These are phyloP conservation scores for Melanargia galathea DNA, from an alignment of 2,888 invertebrate species.

Conservation along the genomic window DNA sequence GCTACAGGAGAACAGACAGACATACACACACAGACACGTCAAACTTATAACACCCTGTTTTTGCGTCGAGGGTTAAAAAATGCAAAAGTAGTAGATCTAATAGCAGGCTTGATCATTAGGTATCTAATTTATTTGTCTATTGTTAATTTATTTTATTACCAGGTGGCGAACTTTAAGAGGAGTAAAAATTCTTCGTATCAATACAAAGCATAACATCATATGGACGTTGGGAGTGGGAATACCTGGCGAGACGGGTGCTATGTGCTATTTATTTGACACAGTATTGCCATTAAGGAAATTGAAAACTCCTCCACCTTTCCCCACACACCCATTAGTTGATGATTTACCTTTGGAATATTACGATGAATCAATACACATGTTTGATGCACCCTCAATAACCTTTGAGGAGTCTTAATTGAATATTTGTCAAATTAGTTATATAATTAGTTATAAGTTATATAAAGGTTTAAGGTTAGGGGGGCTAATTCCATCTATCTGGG, in stretches of 20 bases:
- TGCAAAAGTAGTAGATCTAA: no score
- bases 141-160: constrained; percentile 41
- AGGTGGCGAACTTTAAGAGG: constrained; percentile 84
- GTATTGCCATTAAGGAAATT: constrained; percentile 84
- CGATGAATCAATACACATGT: constrained; percentile 88
- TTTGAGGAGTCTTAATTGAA: constrained; percentile 73
- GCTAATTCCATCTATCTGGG: no score
- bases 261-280: constrained; percentile 92
- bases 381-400: constrained; percentile 86
- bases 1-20: no score
- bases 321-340: constrained; percentile 87
- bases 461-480: no score
- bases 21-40: no score
- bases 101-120: neutral
- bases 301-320: constrained; percentile 87
- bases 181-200: constrained; percentile 93
- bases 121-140: neutral
- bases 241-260: constrained; percentile 91
- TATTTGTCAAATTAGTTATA: neutral
- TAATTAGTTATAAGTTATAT: no score
- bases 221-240: constrained; percentile 92
- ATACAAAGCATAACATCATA: constrained; percentile 96
- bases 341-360: constrained; percentile 88
- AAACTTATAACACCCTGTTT: no score
- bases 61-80: no score